These are phyloP conservation scores for Brachyptera risi DNA, from an alignment of 2,888 invertebrate species.

Conservation along the genomic window DNA sequence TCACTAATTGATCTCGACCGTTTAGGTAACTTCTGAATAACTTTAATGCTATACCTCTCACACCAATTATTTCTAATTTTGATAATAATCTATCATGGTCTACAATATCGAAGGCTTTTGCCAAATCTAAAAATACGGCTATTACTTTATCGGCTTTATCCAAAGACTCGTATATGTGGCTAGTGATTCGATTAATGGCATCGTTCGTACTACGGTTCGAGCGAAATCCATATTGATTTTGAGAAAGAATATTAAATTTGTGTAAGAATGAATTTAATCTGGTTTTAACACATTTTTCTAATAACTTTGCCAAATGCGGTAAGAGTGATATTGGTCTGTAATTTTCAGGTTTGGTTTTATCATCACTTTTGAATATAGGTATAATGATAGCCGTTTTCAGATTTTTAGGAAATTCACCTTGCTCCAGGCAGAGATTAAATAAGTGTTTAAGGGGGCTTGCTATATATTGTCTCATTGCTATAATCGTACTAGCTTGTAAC, in stretches of 20 bases:
- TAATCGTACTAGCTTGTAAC: not conserved
- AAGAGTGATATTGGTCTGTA: not conserved
- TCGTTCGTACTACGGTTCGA: not conserved
- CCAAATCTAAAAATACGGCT: not conserved
- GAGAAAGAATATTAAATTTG: not conserved
- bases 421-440: not conserved
- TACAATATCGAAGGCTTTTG: not conserved
- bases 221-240: not conserved
- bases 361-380: not conserved
- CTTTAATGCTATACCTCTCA: constrained; percentile 24
- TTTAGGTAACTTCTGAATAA: constrained; percentile 27
- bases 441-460: not conserved
- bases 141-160: not conserved
- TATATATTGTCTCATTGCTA: not conserved
- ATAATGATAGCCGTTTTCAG: not conserved
- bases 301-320: not conserved
- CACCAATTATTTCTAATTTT: constrained; percentile 20
- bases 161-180: not conserved
- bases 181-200: not conserved
- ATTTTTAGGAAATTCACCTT: not conserved
- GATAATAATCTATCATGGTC: not conserved
- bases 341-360: not conserved
- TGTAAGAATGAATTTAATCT: not conserved
- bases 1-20: constrained; percentile 28
- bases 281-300: not conserved